Evolutionary conservation across 2,113 vertebrate species (phyloP), one percentile per base, ranked within the genome.

Genomic region (Mustela lutreola): DNA sequence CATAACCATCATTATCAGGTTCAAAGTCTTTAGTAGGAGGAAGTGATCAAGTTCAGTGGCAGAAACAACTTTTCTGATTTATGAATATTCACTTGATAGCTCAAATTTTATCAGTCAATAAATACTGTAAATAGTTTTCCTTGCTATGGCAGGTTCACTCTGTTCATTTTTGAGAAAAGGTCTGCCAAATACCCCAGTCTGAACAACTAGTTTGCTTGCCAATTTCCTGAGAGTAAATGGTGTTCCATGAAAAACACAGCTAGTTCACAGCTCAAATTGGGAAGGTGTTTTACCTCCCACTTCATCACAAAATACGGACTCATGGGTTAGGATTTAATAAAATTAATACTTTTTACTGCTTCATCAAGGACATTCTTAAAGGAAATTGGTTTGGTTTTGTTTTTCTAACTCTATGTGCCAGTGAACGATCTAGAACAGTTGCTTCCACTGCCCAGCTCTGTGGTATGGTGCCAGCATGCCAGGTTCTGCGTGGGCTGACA

Each of bases 21-120:
- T 4, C 45, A 71, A 71, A 89, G 45, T 16, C 81, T 84, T 89
- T 82, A 42, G 33, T 58, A 65, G 33, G 4, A 7, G 21, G 45
- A 79, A n/a, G 62, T 11, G 65, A 26, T 62, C 76, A 67, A 82
- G 45, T 33, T 88, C 58, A 7, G 26, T 56, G 48, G n/a, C 39
- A 80, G 62, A 91, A 3, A 71, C 8, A 81, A 90, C 33, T 58
- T 56, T 96, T 60, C n/a, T 14, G 48, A 92, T 65, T 50, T 60
- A 75, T 19, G 60, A 88, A 71, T 60, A 50, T 83, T 75, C 81
- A 62, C 39, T 62, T 73, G 53, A 71, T 79, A 89, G 45, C 26
- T 96, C 91, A 95, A 75, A 62, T 65, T 75, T 73, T 60, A 75
- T 56, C 84, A 90, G 92, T 39, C 53, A 86, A 84, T 76, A 84